Base-by-base conservation (phyloP, 2,797 vertebrate genomes). In the Megalops cyprinoides region DNA sequence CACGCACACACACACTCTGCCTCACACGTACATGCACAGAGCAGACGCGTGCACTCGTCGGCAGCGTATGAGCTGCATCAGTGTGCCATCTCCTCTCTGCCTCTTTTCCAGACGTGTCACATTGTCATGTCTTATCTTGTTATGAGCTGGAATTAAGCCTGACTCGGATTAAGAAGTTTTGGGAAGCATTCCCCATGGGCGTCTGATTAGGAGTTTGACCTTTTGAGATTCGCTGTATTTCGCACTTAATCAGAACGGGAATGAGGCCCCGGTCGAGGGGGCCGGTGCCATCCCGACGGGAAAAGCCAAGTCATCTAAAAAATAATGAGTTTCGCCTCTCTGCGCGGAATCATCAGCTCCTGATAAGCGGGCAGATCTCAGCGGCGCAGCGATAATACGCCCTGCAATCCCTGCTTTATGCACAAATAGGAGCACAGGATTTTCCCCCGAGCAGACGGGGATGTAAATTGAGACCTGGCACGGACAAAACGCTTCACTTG, bases 161-260 rank as follows among this genome's bases (percentile, higher is more conserved):
- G 89, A 91, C 83, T 86, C 86, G 73, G 83, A 92, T 92, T 91
- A 92, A 90, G 88, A 93, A 93, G 81, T 93, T 93, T 93, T 92
- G 87, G 88, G 87, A 90, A 87, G 90, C 87, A 88, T 23, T 77
- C 91, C 92, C 91, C 90, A 82, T 92, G 89, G 92, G 92, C 84
- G 92, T 79, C 85, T 94, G 93, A 95, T 94, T 95, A 94, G 94
- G 93, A 90, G 88, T 92, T 90, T 94, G 93, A 95, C 93, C 94
- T 95, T 94, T 94, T 90, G 90, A 94, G 92, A 94, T 90, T 93
- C 89, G 91, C 82, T 92, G 88, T 90, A 89, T 94, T 94, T 95
- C 92, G 91, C 89, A 92, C 90, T 95, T 95, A 95, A 95, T 95
- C 94, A 95, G 91, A 82, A 77, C 85, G 88, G 85, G 92, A 95